Conservation (phyloP, 2,113 vertebrate species). For the Oncorhynchus kisutch region DNA sequence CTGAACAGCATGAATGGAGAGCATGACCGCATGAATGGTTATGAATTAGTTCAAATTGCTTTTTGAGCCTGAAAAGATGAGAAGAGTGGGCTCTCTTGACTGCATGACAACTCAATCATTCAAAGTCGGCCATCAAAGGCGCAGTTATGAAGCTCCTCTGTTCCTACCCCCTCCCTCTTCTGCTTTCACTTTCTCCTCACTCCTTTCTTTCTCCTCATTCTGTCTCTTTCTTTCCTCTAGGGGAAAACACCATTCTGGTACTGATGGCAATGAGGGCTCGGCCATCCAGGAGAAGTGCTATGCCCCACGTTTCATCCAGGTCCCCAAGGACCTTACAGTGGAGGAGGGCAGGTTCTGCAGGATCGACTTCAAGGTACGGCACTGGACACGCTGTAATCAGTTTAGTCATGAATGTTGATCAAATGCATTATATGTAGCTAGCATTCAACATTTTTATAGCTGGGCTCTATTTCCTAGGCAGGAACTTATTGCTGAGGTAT, state of each 20-base stretch:
- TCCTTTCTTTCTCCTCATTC: background rate
- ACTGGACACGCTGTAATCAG: background rate
- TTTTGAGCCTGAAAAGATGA: background rate
- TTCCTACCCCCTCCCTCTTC: background rate
- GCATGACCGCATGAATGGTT: too few relatives aligned
- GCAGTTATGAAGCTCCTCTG: constrained; percentile 1
- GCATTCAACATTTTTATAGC: too few relatives aligned
- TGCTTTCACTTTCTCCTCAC: background rate
- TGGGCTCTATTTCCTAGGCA: too few relatives aligned
- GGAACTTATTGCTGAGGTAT: too few relatives aligned
- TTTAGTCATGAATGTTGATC: too few relatives aligned
- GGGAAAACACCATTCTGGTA: constrained; percentile 82
- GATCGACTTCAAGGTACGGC: constrained; percentile 90
- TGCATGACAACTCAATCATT: background rate
- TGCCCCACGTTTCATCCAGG: constrained; percentile 90
- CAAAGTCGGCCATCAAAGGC: constrained; percentile 1
- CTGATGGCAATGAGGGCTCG: constrained; percentile 77
- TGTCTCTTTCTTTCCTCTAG: constrained; percentile 53
- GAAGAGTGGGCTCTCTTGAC: background rate
- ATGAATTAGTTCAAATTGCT: background rate
- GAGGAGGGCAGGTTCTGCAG: constrained; percentile 93
- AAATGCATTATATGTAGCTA: too few relatives aligned
- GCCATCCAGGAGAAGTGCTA: constrained; percentile 94
- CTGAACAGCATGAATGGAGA: background rate
- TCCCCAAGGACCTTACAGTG: constrained; percentile 84